These are phyloP conservation scores for Phoeniculus purpureus DNA, from an alignment of 2,797 vertebrate genomes.

Conservation along the genomic window DNA sequence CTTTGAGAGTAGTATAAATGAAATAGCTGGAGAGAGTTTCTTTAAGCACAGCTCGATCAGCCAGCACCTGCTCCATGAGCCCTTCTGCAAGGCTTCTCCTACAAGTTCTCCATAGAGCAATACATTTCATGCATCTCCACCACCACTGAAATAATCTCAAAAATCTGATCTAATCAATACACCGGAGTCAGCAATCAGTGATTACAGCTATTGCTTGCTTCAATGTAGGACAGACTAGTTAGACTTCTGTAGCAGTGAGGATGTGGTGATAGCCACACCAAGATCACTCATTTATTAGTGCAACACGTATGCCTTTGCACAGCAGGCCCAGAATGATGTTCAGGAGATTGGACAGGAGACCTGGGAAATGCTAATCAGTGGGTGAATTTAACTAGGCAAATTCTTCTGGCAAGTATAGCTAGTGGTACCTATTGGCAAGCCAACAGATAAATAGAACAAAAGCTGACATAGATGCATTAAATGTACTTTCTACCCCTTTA, in stretches of 20 bases:
- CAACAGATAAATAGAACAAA: neutral
- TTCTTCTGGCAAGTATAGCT: neutral
- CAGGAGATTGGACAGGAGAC: neutral
- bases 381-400: neutral
- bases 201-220: neutral
- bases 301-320: rapidly evolving
- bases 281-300: rapidly evolving
- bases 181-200: rapidly evolving
- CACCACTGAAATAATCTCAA: rapidly evolving
- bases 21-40: neutral
- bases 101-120: neutral
- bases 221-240: rapidly evolving
- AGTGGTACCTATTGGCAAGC: neutral
- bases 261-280: neutral
- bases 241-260: neutral
- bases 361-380: neutral
- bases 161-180: neutral
- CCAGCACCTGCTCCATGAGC: neutral
- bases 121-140: neutral
- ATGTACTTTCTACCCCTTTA: neutral
- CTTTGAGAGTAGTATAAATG: neutral
- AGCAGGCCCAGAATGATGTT: neutral
- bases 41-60: neutral
- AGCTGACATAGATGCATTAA: neutral
- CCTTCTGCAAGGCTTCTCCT: neutral